A percentile compares a stretch with the other conserved stretches of the same genome.
These are phyloP conservation scores for Montipora capitata DNA, from an alignment of 92 coral and sea anemone genomes.

Conservation along the genomic window DNA sequence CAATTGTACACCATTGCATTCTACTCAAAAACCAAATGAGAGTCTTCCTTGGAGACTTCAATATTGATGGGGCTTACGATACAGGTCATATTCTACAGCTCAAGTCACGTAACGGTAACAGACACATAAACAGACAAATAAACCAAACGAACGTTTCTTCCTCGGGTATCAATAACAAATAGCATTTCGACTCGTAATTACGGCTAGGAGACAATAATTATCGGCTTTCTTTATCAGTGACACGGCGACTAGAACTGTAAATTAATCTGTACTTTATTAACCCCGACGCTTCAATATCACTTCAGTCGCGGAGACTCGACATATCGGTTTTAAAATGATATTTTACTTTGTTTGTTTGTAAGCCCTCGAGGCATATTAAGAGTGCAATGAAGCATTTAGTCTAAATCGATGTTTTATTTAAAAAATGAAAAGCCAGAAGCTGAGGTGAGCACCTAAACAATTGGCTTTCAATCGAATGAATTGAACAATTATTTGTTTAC, in stretches of 20 bases:
- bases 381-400: slow-evolving; percentile 34
- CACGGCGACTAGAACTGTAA: not conserved
- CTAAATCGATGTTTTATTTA: slow-evolving; percentile 5
- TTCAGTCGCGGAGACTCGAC: no score
- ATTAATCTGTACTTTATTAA: not conserved
- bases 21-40: no score
- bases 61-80: no score
- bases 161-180: not conserved
- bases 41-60: no score
- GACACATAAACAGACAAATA: not conserved
- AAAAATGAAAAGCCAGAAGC: not conserved
- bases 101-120: not conserved
- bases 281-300: not conserved
- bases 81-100: not conserved
- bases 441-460: not conserved
- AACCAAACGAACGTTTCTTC: not conserved
- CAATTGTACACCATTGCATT: no score
- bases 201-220: not conserved
- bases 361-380: slow-evolving; percentile 18
- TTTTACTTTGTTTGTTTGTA: not conserved
- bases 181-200: not conserved
- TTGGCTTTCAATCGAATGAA: not conserved
- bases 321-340: not conserved
- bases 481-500: slow-evolving; percentile 2
- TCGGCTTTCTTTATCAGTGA: not conserved